Conservation (phyloP, 1,140 invertebrate species). For the Dinothrombium tinctorium region DNA sequence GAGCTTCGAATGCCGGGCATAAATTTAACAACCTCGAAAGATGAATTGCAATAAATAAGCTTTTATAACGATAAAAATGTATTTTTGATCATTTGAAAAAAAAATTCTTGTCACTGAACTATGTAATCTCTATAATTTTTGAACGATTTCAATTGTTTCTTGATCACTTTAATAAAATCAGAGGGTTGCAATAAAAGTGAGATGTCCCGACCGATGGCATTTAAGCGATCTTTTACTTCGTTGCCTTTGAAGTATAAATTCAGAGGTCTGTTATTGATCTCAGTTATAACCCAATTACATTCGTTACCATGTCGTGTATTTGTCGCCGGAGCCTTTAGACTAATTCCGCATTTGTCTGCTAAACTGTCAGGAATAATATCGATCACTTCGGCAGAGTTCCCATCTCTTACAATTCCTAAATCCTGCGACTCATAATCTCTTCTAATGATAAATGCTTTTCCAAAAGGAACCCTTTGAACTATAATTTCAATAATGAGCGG, state of each 20-base stretch:
- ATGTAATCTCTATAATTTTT: conserved; percentile 54
- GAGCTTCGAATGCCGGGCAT: too few relatives aligned
- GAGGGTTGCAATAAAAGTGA: conserved; percentile 57
- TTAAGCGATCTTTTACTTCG: conserved; percentile 40
- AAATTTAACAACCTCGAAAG: too few relatives aligned
- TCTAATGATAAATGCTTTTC: conserved; percentile 40
- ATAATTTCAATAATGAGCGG: conserved; percentile 33
- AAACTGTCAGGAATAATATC: conserved; percentile 18
- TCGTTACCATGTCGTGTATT: conserved; percentile 20
- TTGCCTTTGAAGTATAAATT: conserved; percentile 50
- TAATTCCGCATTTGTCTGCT: conserved; percentile 35
- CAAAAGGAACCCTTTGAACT: conserved; percentile 44
- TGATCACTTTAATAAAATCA: conserved; percentile 46
- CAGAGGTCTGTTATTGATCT: conserved; percentile 55
- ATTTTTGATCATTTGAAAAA: too few relatives aligned
- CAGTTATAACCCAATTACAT: conserved; percentile 49
- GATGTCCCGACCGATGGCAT: conserved; percentile 53
- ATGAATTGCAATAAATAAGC: too few relatives aligned
- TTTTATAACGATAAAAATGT: too few relatives aligned
- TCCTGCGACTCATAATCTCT: conserved; percentile 29
- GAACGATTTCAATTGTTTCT: conserved; percentile 47
- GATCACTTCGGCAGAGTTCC: conserved; percentile 32
- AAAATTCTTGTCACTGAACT: conserved; percentile 35
- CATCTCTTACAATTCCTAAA: conserved; percentile 37
- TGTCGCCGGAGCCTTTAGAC: conserved; percentile 31